Percentiles rank a stretch among this genome's conserved stretches.
Conservation (phyloP, 2,888 invertebrate genomes). For the Hedychridium roseum region DNA sequence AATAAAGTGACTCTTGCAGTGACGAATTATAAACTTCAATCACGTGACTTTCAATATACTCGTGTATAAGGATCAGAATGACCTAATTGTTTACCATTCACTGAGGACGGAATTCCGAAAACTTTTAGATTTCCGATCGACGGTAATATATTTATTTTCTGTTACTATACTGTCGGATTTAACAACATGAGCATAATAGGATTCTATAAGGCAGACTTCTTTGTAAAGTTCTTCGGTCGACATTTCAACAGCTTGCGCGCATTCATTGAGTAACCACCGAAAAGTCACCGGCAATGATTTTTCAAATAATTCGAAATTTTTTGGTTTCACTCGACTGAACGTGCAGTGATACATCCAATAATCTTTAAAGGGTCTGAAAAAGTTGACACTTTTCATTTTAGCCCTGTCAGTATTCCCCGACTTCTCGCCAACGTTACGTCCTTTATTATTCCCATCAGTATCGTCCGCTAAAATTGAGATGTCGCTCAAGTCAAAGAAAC, state of each 20-base stretch:
- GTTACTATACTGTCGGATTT: conserved; percentile 9
- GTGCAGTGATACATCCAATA: conserved; percentile 61
- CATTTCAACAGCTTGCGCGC: conserved; percentile 54
- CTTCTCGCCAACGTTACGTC: too few species aligned
- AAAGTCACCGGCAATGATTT: conserved; percentile 56
- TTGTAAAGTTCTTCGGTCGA: conserved; percentile 54
- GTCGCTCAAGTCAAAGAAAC: conserved; percentile 13
- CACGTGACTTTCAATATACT: too few species aligned
- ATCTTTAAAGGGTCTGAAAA: conserved; percentile 51
- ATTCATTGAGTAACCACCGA: conserved; percentile 60
- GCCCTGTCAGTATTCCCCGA: too few species aligned
- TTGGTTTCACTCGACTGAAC: conserved; percentile 44
- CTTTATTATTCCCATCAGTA: not conserved
- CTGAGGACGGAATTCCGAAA: conserved; percentile 17
- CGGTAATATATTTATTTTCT: not conserved
- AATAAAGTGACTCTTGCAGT: too few species aligned
- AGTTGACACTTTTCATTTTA: conserved; percentile 7
- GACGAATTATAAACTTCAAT: too few species aligned
- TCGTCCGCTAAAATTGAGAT: conserved; percentile 7
- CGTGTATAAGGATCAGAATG: too few species aligned
- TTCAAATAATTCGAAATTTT: conserved; percentile 49
- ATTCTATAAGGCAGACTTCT: conserved; percentile 56
- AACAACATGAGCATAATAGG: conserved; percentile 42
- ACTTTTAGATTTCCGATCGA: not conserved
- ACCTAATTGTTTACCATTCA: conserved; percentile 33